These are phyloP conservation scores for Lepisosteus osseus DNA, from an alignment of 2,113 vertebrate genomes.

Conservation along the genomic window DNA sequence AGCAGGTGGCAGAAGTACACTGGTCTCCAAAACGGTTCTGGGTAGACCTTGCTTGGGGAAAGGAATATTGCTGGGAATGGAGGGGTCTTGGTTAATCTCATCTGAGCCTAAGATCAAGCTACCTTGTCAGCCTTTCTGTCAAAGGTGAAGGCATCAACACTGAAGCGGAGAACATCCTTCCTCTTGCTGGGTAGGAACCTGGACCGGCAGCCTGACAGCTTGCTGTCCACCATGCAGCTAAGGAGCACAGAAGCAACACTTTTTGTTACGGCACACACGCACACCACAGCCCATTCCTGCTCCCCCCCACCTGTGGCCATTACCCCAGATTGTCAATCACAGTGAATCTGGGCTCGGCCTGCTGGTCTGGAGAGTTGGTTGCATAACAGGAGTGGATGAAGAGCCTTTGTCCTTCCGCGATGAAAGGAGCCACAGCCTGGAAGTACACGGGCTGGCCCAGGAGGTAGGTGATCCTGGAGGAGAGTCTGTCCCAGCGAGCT, in stretches of 20 bases:
- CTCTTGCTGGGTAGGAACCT: constrained; percentile 47
- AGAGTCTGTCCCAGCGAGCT: constrained; percentile 55
- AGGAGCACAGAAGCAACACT: not conserved
- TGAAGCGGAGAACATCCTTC: constrained; percentile 48
- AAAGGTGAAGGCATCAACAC: constrained; percentile 55
- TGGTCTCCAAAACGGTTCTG: too few species aligned
- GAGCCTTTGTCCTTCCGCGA: constrained; percentile 40
- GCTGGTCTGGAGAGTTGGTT: constrained; percentile 38
- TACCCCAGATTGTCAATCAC: constrained; percentile 63
- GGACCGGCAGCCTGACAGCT: constrained; percentile 32
- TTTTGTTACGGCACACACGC: too few species aligned
- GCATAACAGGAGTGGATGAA: constrained; percentile 52
- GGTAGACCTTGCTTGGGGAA: constrained; percentile 37
- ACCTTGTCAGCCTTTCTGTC: constrained; percentile 27
- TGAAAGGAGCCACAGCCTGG: constrained; percentile 34
- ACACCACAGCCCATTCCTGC: too few species aligned
- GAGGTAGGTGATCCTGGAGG: constrained; percentile 24
- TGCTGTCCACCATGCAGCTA: constrained; percentile 61
- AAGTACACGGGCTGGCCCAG: constrained; percentile 60
- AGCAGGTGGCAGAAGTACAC: too few species aligned
- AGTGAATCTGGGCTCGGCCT: constrained; percentile 37
- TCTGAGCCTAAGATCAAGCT: too few species aligned
- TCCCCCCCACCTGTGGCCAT: not conserved
- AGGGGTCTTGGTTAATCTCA: too few species aligned
- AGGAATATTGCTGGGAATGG: not conserved